Conservation (phyloP, 2,113 vertebrate species). For the Rana temporaria region DNA sequence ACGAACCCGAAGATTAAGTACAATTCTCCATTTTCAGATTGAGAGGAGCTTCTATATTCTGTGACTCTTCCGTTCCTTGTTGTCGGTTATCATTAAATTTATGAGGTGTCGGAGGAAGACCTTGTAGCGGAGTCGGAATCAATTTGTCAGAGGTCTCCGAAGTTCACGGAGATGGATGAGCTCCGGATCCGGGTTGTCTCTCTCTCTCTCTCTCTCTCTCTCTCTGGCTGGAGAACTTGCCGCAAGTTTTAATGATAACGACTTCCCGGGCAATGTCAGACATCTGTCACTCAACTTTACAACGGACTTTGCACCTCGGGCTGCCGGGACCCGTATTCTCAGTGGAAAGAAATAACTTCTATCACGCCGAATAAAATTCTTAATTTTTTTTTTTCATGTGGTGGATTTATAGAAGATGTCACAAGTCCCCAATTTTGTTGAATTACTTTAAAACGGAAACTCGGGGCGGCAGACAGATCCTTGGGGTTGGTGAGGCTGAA, state of each 20-base stretch:
- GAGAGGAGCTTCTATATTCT: not conserved
- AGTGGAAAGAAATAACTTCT: not conserved
- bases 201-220: not conserved
- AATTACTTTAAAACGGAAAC: slow-evolving; percentile 1
- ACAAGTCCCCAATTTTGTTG: slow-evolving; percentile 11
- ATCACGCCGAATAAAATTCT: not conserved
- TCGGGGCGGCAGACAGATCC: not conserved
- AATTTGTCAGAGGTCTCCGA: slow-evolving; percentile 21
- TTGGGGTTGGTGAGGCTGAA: not conserved
- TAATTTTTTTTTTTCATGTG: too few relatives aligned
- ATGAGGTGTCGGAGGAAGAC: not conserved
- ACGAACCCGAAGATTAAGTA: slow-evolving; percentile 5
- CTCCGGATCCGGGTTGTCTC: not conserved
- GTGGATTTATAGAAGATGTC: slow-evolving; percentile 21
- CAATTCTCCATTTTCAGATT: not conserved
- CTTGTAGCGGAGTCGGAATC: slow-evolving; percentile 13
- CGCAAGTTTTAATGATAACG: slow-evolving; percentile 9
- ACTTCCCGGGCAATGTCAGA: not conserved
- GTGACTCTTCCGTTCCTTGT: slow-evolving; percentile 3
- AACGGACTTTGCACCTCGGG: not conserved
- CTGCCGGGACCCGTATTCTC: not conserved
- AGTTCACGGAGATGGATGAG: not conserved
- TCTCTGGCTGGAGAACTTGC: not conserved
- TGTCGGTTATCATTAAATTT: slow-evolving; percentile 23
- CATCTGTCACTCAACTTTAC: not conserved